These are phyloP conservation scores for Ctenoplectra terminalis DNA, from an alignment of 1,140 invertebrate genomes.

Conservation along the genomic window DNA sequence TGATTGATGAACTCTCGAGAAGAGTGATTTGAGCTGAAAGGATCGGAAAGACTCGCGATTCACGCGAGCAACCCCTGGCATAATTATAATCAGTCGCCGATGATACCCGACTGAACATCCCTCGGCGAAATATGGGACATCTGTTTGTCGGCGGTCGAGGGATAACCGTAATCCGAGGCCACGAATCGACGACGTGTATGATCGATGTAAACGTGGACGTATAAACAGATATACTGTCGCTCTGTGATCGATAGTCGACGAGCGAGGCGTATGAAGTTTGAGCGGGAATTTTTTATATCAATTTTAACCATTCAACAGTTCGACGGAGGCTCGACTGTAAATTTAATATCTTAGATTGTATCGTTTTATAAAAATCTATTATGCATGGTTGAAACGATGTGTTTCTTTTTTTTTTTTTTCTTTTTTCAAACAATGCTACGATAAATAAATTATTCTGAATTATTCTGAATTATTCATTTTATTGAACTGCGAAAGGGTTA, in stretches of 20 bases:
- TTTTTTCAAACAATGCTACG: too few species aligned
- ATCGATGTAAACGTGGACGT: slow-evolving; percentile 30
- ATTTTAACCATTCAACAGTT: too few species aligned
- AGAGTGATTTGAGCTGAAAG: neutral
- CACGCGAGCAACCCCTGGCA: neutral
- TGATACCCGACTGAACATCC: slow-evolving; percentile 2
- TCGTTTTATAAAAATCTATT: too few species aligned
- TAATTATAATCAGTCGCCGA: slow-evolving; percentile 20
- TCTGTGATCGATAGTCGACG: neutral
- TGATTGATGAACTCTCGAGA: slow-evolving; percentile 26
- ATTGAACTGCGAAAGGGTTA: too few species aligned
- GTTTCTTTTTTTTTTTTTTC: too few species aligned
- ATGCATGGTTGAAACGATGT: too few species aligned
- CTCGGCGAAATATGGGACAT: slow-evolving; percentile 1
- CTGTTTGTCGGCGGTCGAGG: neutral
- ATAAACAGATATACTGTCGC: slow-evolving; percentile 9
- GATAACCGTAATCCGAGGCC: slow-evolving; percentile 23
- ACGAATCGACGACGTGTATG: slow-evolving; percentile 9
- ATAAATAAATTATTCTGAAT: too few species aligned
- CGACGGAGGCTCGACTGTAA: too few species aligned
- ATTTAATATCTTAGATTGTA: too few species aligned
- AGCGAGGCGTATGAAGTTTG: neutral
- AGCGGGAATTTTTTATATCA: neutral
- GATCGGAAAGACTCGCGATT: neutral
- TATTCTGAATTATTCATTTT: too few species aligned